Percentiles rank a stretch among this genome's conserved stretches.
phyloP scores from a whole-genome alignment of 2,113 vertebrate genomes.

The Ciconia maguari region DNA sequence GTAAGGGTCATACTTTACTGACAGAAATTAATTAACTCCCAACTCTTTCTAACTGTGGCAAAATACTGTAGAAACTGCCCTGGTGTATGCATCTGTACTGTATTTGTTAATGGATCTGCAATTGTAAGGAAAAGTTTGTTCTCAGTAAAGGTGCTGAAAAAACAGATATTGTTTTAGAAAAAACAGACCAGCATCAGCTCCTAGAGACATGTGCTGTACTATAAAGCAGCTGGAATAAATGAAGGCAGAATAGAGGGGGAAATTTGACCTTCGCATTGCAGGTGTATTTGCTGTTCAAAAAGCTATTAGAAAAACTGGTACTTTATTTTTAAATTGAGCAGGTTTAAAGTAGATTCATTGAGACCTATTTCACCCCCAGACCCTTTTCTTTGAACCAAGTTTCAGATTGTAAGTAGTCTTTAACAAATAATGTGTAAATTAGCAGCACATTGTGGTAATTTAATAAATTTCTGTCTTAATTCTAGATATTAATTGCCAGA shows the following conservation, averaged over 20 bases:
- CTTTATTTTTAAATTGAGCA: neutral
- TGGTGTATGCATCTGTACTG: neutral
- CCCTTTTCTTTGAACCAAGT: neutral
- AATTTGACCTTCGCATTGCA: neutral
- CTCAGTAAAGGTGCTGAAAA: neutral
- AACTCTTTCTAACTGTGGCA: neutral
- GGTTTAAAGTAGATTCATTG: neutral
- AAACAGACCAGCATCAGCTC: too few species aligned
- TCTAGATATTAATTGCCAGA: neutral
- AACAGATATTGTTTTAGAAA: neutral
- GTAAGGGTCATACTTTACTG: neutral
- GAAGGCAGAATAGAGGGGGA: neutral
- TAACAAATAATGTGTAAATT: neutral
- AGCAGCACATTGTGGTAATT: neutral
- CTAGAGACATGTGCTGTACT: too few species aligned
- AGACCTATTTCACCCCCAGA: neutral
- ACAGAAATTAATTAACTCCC: neutral
- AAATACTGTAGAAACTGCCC: neutral
- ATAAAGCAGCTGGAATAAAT: too few species aligned
- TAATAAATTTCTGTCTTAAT: neutral
- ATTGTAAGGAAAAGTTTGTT: neutral
- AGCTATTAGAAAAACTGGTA: neutral
- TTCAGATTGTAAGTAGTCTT: neutral
- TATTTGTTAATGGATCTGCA: neutral
- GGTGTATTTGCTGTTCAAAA: neutral